Evolutionary conservation across 1,140 invertebrate species (phyloP).

Genomic region (Saccostrea cuccullata): DNA sequence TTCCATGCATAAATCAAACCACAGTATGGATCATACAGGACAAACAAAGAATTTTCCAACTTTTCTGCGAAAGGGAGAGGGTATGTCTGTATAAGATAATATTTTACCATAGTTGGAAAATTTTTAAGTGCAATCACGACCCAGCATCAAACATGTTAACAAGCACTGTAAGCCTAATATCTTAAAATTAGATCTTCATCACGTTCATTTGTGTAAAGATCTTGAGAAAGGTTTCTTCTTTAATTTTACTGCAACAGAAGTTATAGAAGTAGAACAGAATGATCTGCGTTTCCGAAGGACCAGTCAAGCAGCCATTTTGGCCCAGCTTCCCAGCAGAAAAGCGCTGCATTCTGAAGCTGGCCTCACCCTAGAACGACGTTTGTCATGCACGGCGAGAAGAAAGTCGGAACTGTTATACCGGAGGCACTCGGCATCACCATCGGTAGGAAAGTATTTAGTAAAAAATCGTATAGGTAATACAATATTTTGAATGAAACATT

Average conservation of each 20-base stretch:
- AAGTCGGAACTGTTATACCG: background rate
- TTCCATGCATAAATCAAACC: background rate
- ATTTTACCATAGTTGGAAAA: no score
- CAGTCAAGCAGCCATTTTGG: conserved; percentile 44
- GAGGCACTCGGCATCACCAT: background rate
- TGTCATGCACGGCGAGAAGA: background rate
- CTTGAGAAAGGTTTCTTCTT: background rate
- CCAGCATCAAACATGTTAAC: background rate
- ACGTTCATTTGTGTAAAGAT: background rate
- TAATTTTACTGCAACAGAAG: background rate
- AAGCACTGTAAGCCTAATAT: no score
- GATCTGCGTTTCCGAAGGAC: conserved; percentile 37
- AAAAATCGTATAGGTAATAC: no score
- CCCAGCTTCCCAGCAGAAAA: conserved; percentile 44
- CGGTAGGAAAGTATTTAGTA: no score
- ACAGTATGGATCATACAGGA: background rate
- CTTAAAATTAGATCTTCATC: background rate
- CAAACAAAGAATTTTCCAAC: background rate
- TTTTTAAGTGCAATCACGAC: background rate
- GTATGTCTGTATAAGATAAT: background rate
- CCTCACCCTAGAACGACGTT: background rate
- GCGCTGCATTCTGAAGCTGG: conserved; percentile 6
- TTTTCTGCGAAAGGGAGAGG: background rate
- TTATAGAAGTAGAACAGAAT: background rate
- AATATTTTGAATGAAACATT: background rate